Percentiles rank a stretch among this genome's conserved stretches.
Evolutionary conservation across 2,888 invertebrate species (phyloP).

Genomic region (Nebria salina): DNA sequence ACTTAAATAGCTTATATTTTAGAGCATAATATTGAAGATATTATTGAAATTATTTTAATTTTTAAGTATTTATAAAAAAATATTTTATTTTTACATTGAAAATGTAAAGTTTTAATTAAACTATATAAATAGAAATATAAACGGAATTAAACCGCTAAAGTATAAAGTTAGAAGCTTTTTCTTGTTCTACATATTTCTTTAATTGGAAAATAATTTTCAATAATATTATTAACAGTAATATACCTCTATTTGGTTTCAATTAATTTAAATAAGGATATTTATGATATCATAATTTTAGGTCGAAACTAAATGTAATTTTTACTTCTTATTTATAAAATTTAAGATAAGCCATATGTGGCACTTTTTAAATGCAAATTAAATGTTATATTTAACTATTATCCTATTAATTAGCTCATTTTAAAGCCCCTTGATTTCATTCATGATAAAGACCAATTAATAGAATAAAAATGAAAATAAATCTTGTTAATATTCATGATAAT

Average conservation of each 20-base stretch:
- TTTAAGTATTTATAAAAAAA: too few relatives aligned
- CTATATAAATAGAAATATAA: slow-evolving; percentile 70
- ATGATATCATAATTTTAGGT: slow-evolving; percentile 61
- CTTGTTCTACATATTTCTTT: slow-evolving; percentile 66
- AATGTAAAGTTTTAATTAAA: slow-evolving; percentile 74
- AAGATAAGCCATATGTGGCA: slow-evolving; percentile 58
- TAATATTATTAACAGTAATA: slow-evolving; percentile 74
- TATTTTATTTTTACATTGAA: too few relatives aligned
- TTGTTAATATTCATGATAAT: slow-evolving; percentile 53
- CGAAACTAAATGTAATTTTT: slow-evolving; percentile 66
- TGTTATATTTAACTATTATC: slow-evolving; percentile 64
- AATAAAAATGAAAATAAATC: slow-evolving; percentile 62
- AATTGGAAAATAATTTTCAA: slow-evolving; percentile 68
- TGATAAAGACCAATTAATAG: slow-evolving; percentile 64
- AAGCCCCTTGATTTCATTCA: slow-evolving; percentile 68
- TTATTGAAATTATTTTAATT: slow-evolving; percentile 58
- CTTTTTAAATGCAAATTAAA: slow-evolving; percentile 65
- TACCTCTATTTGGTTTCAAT: slow-evolving; percentile 66
- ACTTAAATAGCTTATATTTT: slow-evolving; percentile 62
- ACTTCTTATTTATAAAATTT: slow-evolving; percentile 60
- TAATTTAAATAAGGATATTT: slow-evolving; percentile 64
- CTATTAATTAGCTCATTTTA: slow-evolving; percentile 64
- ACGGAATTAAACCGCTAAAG: slow-evolving; percentile 63
- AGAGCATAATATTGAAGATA: slow-evolving; percentile 65
- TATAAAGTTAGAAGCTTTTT: slow-evolving; percentile 74